These are phyloP conservation scores for Rhodinocichla rosea DNA, from an alignment of 2,113 vertebrate species.

Conservation along the genomic window DNA sequence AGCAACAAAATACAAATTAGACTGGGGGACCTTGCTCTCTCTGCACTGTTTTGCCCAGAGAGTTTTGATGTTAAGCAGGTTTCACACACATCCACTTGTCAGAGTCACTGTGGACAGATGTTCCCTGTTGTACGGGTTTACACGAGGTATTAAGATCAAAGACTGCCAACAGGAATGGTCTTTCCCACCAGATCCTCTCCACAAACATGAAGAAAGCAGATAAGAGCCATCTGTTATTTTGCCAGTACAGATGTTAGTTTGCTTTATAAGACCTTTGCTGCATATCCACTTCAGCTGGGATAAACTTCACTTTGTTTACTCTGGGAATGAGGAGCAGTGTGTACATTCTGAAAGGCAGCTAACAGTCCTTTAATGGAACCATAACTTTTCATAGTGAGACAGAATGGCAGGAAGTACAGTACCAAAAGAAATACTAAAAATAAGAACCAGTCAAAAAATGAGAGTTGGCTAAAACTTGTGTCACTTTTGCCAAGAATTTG, in stretches of 20 bases:
- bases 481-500: not conserved
- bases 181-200: not conserved
- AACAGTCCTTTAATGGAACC: not conserved
- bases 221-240: not conserved
- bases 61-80: not conserved
- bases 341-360: not conserved
- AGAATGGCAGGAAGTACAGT: not conserved
- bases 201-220: not conserved
- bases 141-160: not conserved
- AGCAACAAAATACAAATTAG: not conserved
- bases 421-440: not conserved
- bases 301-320: not conserved
- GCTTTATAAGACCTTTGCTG: not conserved
- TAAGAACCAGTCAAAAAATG: not conserved
- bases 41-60: not conserved
- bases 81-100: not conserved
- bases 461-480: not conserved
- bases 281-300: not conserved
- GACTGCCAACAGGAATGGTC: not conserved
- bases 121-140: not conserved
- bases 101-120: not conserved
- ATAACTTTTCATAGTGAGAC: not conserved
- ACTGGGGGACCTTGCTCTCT: not conserved
- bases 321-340: not conserved
- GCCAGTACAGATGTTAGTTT: not conserved